Conservation (phyloP, 2,888 invertebrate genomes). For the Perdita meconis region DNA sequence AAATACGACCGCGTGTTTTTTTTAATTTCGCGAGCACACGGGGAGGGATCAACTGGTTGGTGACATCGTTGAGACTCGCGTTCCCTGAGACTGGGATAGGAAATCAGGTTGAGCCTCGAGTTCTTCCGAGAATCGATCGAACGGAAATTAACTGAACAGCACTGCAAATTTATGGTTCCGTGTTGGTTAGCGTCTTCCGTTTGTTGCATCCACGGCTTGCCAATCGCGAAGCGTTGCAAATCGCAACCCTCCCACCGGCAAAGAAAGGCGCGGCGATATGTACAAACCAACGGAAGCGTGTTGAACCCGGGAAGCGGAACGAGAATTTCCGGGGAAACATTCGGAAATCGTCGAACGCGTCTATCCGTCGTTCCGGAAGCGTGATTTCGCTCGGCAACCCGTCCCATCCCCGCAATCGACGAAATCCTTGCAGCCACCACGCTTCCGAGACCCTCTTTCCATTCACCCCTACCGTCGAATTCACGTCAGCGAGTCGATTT, state of each 20-base stretch:
- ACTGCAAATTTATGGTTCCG: too few species aligned
- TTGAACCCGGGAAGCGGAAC: slow-evolving; percentile 68
- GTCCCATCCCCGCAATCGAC: slow-evolving; percentile 21
- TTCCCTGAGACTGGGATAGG: too few species aligned
- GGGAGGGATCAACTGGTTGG: not conserved
- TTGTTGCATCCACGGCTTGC: slow-evolving; percentile 19
- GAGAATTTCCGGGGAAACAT: slow-evolving; percentile 72
- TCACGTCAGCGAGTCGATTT: slow-evolving; percentile 57
- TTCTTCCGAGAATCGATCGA: not conserved
- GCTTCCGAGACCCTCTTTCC: slow-evolving; percentile 14
- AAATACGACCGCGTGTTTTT: slow-evolving; percentile 43
- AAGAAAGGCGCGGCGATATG: slow-evolving; percentile 56
- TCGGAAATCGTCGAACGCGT: slow-evolving; percentile 71
- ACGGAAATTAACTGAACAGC: too few species aligned
- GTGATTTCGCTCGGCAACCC: slow-evolving; percentile 61
- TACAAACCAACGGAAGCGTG: slow-evolving; percentile 67
- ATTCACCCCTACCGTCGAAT: slow-evolving; percentile 33
- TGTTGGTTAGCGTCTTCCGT: too few species aligned
- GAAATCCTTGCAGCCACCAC: slow-evolving; percentile 43
- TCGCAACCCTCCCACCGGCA: slow-evolving; percentile 27
- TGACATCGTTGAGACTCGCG: too few species aligned
- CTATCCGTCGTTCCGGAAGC: slow-evolving; percentile 70
- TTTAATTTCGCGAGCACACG: not conserved
- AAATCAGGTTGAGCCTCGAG: not conserved
- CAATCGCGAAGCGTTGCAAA: slow-evolving; percentile 30